Base-by-base conservation (phyloP, 2,888 invertebrate genomes). In the Oscheius sp. region DNA sequence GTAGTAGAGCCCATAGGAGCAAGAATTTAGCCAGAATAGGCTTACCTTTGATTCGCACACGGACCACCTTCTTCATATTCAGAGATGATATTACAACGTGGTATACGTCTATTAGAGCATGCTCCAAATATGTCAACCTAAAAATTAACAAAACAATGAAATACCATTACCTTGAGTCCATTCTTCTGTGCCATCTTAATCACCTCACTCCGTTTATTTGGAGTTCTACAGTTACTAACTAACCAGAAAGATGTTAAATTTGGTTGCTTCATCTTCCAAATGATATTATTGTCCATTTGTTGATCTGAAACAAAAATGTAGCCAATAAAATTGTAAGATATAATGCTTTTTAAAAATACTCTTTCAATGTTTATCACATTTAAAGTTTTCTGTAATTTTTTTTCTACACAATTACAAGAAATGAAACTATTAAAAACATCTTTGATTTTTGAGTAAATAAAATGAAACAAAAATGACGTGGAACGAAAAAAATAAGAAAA, bases 211-310 rank as follows among this genome's bases (percentile, higher is more conserved):
- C 74, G 28, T 1, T 64, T 62, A 38, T 74, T 74, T 2, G 28
- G 50, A 0, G 73, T 72, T 14, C 38, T 61, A 38, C 76, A 76
- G 45, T 76, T 72, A 17, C 72, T 74, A 0, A 71, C 72, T 0
- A 74, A 63, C 73, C 72, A 76, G 22, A 72, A 68, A 3, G 71
- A 66, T 9, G 65, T 62, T 24, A 63, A 22, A 56, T 64, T 38
- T 20, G 61, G 57, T 20, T 38, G 30, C 24, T 64, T 64, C 50
- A 64, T 50, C 5, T 64, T 20, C 63, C 63, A 64, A 22, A 64
- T 64, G 1, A 38, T 47, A 33, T 64, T 38, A 24, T 47, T 47
- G 45, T 61, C 45, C 33, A 33, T 32, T 33, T 54, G 32, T 32
- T n/a, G 32, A 36, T 6, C 54, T 54, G 33, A 33, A 54, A 54